These are phyloP conservation scores for Cyanoliseus patagonus DNA, from an alignment of 2,113 vertebrate genomes.

Conservation along the genomic window DNA sequence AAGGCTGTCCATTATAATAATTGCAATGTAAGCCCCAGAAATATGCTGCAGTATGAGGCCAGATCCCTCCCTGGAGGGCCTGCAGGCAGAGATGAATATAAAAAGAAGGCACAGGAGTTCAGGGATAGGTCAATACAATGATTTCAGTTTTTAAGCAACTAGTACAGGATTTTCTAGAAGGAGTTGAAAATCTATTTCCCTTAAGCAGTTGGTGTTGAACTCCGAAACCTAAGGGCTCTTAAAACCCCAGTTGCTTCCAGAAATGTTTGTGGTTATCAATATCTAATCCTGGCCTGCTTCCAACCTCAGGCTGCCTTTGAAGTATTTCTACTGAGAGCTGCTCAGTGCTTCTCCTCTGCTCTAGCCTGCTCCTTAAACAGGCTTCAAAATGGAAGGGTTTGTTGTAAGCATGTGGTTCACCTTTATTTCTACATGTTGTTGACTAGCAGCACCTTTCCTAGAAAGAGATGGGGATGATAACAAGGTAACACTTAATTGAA, in stretches of 20 bases:
- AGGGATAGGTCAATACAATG: slow-evolving; percentile 1
- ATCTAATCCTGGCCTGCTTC: background rate
- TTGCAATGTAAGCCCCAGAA: slow-evolving; percentile 6
- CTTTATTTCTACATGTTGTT: background rate
- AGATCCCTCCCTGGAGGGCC: slow-evolving; percentile 15
- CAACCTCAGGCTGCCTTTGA: background rate
- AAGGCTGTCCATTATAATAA: slow-evolving; percentile 21
- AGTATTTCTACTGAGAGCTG: background rate
- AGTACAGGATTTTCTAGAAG: background rate
- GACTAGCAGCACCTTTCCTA: background rate
- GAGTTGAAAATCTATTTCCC: background rate
- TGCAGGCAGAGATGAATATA: background rate
- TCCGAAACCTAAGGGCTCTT: background rate
- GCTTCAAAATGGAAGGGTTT: background rate
- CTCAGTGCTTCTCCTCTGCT: background rate
- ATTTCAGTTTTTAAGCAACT: background rate
- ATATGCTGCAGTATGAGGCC: background rate
- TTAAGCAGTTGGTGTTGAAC: background rate
- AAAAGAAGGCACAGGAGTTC: background rate
- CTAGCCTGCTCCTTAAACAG: background rate
- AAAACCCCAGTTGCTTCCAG: background rate
- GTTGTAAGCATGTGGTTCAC: background rate
- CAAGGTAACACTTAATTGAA: background rate
- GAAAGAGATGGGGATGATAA: background rate
- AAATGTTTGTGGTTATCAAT: background rate